Evolutionary conservation across 2,113 vertebrate species (phyloP), one percentile per base, ranked within the genome.

Genomic region (Amphiprion ocellaris): DNA sequence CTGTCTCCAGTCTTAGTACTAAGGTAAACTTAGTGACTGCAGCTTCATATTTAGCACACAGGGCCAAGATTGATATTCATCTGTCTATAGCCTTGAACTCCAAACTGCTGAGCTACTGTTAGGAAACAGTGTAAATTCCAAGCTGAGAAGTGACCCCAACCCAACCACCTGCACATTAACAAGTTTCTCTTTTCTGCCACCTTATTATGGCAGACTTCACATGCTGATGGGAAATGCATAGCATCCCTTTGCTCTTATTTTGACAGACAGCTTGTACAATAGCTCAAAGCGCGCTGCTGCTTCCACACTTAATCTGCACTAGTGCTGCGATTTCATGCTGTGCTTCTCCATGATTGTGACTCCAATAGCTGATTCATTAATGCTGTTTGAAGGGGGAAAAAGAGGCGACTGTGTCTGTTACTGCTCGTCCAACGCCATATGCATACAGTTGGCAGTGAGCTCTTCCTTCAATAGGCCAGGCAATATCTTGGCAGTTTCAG

Each of bases 351-450:
- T 63, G 77, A 80, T 74, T 82, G 68, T 69, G 80, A 55, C 77
- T 89, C 74, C 60, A 76, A 1, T 66, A 30, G 80, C 84, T 87
- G 70, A 91, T 77, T 91, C 86, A 87, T 84, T 83, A 70, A 80
- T 71, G 74, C 75, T 16, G 39, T 69, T 87, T 66, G 71, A 83
- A 74, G 66, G 60, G 8, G 47, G 16, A 39, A 63, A 73, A 59
- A 10, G 11, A 78, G 62, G 63, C 3, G 67, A 67, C 54, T 75
- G 63, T 69, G 60, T 72, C 75, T 81, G 50, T 47, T 64, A 0
- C 63, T 52, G 67, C 33, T 37, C 49, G 44, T 79, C 66, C n/a
- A 16, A n/a, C 37, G 47, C 81, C 74, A 77, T 87, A 79, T 90
- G 89, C 62, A 55, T 85, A 79, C 73, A 84, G 79, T 85, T 87